A percentile compares a stretch with the other conserved stretches of the same genome.
Evolutionary conservation across 2,888 invertebrate species (phyloP).

Genomic region (Dasysyrphus tricinctus): DNA sequence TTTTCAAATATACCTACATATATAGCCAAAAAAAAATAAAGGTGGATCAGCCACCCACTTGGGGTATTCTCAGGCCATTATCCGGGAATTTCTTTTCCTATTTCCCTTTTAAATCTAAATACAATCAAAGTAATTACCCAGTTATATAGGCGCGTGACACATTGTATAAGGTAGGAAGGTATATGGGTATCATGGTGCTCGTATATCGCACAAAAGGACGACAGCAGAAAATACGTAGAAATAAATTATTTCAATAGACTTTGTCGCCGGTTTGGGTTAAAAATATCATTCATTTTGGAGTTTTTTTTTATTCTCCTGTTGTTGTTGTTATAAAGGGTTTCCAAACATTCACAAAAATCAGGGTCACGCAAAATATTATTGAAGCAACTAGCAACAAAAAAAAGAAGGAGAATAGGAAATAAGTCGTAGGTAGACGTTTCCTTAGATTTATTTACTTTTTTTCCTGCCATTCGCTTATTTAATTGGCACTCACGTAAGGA

Average conservation of each 20-base stretch:
- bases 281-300: constrained; percentile 55
- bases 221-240: constrained; percentile 35
- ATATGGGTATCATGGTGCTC: not conserved
- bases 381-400: constrained; percentile 13
- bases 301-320: constrained; percentile 21
- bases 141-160: constrained; percentile 73
- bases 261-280: constrained; percentile 51
- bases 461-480: not conserved
- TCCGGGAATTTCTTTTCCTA: constrained; percentile 71
- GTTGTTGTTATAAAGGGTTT: constrained; percentile 43
- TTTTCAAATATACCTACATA: constrained; percentile 58
- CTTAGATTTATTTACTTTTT: constrained; percentile 63
- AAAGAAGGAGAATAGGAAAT: constrained; percentile 1
- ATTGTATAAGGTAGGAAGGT: constrained; percentile 31
- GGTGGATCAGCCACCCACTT: constrained; percentile 37
- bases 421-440: constrained; percentile 10
- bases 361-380: constrained; percentile 73
- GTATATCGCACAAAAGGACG: constrained; percentile 64
- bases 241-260: constrained; percentile 53
- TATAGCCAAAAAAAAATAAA: not conserved
- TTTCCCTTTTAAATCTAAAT: constrained; percentile 75
- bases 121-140: constrained; percentile 75
- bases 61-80: constrained; percentile 65
- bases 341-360: constrained; percentile 53
- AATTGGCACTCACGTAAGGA: not conserved